Conservation (phyloP, 2,888 invertebrate genomes). For the Ormyrus rosae region DNA sequence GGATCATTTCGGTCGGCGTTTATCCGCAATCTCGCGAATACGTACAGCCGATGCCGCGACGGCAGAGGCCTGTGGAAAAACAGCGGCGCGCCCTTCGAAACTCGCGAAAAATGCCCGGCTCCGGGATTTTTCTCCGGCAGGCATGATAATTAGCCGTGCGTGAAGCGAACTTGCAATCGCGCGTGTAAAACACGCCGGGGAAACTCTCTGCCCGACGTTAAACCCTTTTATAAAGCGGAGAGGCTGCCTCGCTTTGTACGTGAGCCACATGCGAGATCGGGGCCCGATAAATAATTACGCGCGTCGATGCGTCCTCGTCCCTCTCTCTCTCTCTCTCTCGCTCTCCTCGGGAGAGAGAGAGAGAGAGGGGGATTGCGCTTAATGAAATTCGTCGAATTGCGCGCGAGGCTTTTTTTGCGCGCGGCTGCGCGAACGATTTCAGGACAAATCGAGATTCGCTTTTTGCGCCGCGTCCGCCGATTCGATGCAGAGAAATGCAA, state of each 20-base stretch:
- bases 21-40: no score
- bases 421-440: conserved; percentile 32
- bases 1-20: no score
- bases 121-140: conserved; percentile 40
- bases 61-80: conserved; percentile 11
- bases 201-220: conserved; percentile 10
- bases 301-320: conserved; percentile 47
- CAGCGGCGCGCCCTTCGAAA: conserved; percentile 20
- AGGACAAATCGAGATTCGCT: conserved; percentile 47
- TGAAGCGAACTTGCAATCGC: conserved; percentile 49
- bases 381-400: conserved; percentile 56
- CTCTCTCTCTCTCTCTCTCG: conserved; percentile 31
- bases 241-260: conserved; percentile 58
- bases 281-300: conserved; percentile 68
- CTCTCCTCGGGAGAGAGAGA: background rate
- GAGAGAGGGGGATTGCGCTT: conserved; percentile 13
- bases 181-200: conserved; percentile 22
- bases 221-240: conserved; percentile 41
- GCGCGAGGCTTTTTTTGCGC: conserved; percentile 19
- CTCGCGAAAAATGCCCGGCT: conserved; percentile 43
- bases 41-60: no score
- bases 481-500: conserved; percentile 18
- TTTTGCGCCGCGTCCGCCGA: background rate
- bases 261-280: conserved; percentile 67
- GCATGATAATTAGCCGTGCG: conserved; percentile 56